Percentiles rank a stretch among this genome's conserved stretches.
Conservation (phyloP, 2,888 invertebrate genomes). For the Meiosimyza platycephala region DNA sequence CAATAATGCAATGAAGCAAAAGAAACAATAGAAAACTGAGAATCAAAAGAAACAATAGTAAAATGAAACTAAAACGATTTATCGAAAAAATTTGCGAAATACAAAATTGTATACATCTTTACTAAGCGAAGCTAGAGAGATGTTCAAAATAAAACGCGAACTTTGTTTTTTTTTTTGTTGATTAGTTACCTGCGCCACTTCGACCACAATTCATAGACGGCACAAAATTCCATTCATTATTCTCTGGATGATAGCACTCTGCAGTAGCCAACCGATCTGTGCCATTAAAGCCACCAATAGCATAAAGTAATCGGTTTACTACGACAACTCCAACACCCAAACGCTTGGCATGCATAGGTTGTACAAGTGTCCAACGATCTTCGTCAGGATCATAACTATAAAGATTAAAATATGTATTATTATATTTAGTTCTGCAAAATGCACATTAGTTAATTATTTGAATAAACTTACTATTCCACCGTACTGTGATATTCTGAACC, state of each 20-base stretch:
- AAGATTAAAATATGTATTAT: not conserved
- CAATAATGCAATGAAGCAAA: too few relatives aligned
- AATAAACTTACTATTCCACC: conserved; percentile 84
- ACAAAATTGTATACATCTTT: too few relatives aligned
- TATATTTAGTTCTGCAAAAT: not conserved
- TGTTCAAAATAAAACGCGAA: not conserved
- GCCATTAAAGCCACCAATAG: conserved; percentile 92
- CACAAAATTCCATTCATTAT: conserved; percentile 87
- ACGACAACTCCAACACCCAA: conserved; percentile 85
- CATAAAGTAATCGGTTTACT: conserved; percentile 82
- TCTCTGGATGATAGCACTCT: conserved; percentile 95
- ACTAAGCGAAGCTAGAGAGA: too few relatives aligned
- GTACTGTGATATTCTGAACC: conserved; percentile 87
- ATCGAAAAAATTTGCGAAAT: too few relatives aligned
- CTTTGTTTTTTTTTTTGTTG: conserved; percentile 1
- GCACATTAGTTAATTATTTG: not conserved
- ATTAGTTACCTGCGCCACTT: conserved; percentile 81
- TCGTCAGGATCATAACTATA: conserved; percentile 86
- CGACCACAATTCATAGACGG: conserved; percentile 81
- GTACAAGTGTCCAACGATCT: conserved; percentile 83
- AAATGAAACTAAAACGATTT: too few relatives aligned
- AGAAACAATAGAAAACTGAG: too few relatives aligned
- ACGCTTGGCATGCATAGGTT: conserved; percentile 80
- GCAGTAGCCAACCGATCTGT: conserved; percentile 79
- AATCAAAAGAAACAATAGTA: too few relatives aligned